Percentiles rank a stretch among this genome's conserved stretches.
Conservation (phyloP, 2,113 vertebrate species). For the Myanophis thanlyinensis region DNA sequence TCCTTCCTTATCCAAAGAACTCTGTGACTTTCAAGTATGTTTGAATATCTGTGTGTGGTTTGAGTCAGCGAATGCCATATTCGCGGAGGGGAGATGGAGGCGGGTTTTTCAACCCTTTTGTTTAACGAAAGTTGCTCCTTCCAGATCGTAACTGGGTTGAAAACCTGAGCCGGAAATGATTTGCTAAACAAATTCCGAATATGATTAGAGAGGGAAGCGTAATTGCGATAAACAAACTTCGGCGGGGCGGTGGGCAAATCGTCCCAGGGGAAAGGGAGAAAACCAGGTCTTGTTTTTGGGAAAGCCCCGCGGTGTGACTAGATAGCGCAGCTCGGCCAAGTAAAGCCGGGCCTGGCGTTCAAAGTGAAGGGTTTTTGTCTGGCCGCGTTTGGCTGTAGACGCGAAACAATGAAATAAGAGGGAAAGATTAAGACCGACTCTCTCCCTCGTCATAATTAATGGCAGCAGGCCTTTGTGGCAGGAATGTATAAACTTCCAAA, state of each 20-base stretch:
- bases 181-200: slow-evolving; percentile 38
- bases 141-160: slow-evolving; percentile 20
- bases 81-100: neutral
- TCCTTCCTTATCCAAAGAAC: slow-evolving; percentile 31
- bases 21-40: neutral
- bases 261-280: neutral
- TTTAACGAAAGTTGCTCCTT: slow-evolving; percentile 40
- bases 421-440: neutral
- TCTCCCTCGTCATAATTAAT: neutral
- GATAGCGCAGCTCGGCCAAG: no score
- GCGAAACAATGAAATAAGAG: neutral
- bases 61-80: neutral
- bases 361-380: neutral
- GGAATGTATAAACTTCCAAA: neutral
- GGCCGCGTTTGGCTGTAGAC: no score
- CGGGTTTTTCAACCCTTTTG: slow-evolving; percentile 18
- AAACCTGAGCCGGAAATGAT: slow-evolving; percentile 35
- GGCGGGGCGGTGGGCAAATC: slow-evolving; percentile 2
- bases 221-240: slow-evolving; percentile 14
- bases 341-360: neutral
- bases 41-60: neutral
- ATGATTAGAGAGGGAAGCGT: neutral
- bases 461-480: neutral
- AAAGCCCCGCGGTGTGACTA: neutral
- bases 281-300: neutral